A percentile compares a stretch with the other conserved stretches of the same genome.
These are phyloP conservation scores for Dreissena rostriformis DNA, from an alignment of 1,140 invertebrate species.

Conservation along the genomic window DNA sequence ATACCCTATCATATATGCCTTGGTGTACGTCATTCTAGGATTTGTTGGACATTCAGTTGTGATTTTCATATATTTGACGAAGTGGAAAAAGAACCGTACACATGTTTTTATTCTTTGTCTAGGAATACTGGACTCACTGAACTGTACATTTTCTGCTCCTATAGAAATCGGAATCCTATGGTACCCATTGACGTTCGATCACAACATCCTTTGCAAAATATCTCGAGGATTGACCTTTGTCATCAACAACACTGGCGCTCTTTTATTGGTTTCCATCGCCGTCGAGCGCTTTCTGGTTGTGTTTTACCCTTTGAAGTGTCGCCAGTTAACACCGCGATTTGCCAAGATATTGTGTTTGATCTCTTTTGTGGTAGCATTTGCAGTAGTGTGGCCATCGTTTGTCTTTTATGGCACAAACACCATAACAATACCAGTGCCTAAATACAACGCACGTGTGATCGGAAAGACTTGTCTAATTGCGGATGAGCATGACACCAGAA, in stretches of 20 bases:
- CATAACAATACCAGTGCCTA: neutral
- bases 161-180: slow-evolving; percentile 33
- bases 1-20: slow-evolving; percentile 33
- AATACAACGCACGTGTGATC: neutral
- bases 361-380: slow-evolving; percentile 20
- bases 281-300: slow-evolving; percentile 44
- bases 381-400: slow-evolving; percentile 42
- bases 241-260: slow-evolving; percentile 44
- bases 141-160: slow-evolving; percentile 52
- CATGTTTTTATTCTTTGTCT: slow-evolving; percentile 44
- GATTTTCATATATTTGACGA: slow-evolving; percentile 27
- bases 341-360: slow-evolving; percentile 39
- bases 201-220: slow-evolving; percentile 46
- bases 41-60: slow-evolving; percentile 43
- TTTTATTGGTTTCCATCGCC: slow-evolving; percentile 43
- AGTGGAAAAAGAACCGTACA: slow-evolving; percentile 53
- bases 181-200: slow-evolving; percentile 23
- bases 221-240: slow-evolving; percentile 33
- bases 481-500: slow-evolving; percentile 21
- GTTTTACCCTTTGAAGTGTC: slow-evolving; percentile 37
- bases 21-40: slow-evolving; percentile 21
- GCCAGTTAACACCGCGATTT: slow-evolving; percentile 29
- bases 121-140: slow-evolving; percentile 25
- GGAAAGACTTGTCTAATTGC: slow-evolving; percentile 46
- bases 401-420: slow-evolving; percentile 48